Conservation (phyloP, 2,113 vertebrate genomes). For the Gymnocephalus cernua region DNA sequence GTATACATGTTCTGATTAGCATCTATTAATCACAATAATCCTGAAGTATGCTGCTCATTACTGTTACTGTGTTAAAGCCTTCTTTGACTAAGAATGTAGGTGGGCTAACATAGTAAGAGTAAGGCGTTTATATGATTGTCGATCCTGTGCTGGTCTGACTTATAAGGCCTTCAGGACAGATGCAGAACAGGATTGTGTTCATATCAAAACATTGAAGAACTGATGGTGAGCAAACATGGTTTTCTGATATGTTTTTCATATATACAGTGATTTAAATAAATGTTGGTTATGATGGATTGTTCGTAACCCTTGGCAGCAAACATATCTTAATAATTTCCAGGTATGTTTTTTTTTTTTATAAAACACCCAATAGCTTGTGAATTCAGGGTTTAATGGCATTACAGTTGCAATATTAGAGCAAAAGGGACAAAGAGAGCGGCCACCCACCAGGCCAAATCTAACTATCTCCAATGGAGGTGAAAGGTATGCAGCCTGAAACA, state of each 20-base stretch:
- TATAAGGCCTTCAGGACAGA: neutral
- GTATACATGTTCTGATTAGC: neutral
- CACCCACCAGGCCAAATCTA: conserved; percentile 10
- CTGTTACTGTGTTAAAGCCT: too few relatives aligned
- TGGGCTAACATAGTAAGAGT: neutral
- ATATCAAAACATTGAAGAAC: neutral
- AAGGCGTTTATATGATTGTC: neutral
- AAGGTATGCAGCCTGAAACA: conserved; percentile 29
- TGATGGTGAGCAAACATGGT: conserved; percentile 14
- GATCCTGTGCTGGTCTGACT: neutral
- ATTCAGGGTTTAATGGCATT: neutral
- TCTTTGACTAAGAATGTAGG: neutral
- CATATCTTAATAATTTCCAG: neutral
- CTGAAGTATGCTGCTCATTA: neutral
- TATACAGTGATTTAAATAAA: too few relatives aligned
- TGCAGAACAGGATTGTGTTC: neutral
- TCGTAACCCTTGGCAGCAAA: neutral
- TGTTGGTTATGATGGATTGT: too few relatives aligned
- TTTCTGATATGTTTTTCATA: too few relatives aligned
- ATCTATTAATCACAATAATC: neutral
- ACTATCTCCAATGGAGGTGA: conserved; percentile 6
- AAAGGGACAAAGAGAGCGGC: neutral
- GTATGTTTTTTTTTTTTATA: neutral
- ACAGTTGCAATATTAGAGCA: neutral
- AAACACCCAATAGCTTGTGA: neutral